These are phyloP conservation scores for Drosophila takahashii DNA, from an alignment of 1,140 invertebrate species.

Conservation along the genomic window DNA sequence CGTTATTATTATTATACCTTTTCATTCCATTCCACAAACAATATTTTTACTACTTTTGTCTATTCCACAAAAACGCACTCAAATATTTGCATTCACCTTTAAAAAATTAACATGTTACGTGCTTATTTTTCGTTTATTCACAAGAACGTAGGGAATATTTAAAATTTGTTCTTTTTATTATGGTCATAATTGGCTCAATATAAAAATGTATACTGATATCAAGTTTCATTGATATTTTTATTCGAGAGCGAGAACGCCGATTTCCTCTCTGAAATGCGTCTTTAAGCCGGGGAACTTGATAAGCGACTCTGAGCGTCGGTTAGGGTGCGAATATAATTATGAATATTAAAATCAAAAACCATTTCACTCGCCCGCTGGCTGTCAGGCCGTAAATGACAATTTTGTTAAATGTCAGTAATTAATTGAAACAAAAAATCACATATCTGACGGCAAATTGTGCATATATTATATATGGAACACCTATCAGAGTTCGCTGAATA, in stretches of 20 bases:
- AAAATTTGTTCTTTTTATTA: background rate
- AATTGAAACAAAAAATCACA: slow-evolving; percentile 67
- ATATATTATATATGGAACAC: slow-evolving; percentile 17
- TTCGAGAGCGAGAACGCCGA: background rate
- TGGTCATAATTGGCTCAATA: background rate
- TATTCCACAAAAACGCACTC: background rate
- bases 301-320: slow-evolving; percentile 6
- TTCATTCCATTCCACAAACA: background rate
- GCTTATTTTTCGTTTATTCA: background rate
- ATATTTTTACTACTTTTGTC: background rate
- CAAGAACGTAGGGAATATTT: background rate
- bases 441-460: slow-evolving; percentile 27
- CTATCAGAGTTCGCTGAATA: slow-evolving; percentile 11
- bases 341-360: slow-evolving; percentile 60
- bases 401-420: slow-evolving; percentile 73
- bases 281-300: background rate
- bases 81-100: background rate
- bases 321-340: slow-evolving; percentile 47
- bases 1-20: no score
- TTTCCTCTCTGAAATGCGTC: background rate
- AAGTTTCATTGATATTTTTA: slow-evolving; percentile 5
- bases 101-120: slow-evolving; percentile 1
- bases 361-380: slow-evolving; percentile 42
- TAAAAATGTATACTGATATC: background rate
- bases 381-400: slow-evolving; percentile 61